Conservation (phyloP, 2,888 invertebrate species). For the Xanthorhoe designata region DNA sequence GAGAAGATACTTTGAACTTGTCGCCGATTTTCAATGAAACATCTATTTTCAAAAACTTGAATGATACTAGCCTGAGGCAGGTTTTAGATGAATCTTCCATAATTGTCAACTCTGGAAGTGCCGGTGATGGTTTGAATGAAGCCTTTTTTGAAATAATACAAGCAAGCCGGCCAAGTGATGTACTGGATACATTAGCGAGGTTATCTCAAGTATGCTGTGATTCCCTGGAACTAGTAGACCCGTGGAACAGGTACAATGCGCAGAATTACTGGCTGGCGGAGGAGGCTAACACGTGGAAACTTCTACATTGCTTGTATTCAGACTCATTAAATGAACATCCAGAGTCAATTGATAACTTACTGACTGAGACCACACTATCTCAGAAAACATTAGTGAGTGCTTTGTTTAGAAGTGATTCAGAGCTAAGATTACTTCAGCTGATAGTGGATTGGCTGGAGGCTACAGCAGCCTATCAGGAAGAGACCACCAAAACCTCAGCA, state of each 20-base stretch:
- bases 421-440: conserved; percentile 90
- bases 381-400: conserved; percentile 72
- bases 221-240: conserved; percentile 82
- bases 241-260: conserved; percentile 79
- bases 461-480: conserved; percentile 93
- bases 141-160: conserved; percentile 81
- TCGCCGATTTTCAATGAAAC: conserved; percentile 80
- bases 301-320: conserved; percentile 92
- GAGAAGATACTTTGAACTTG: conserved; percentile 76
- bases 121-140: conserved; percentile 71
- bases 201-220: conserved; percentile 88
- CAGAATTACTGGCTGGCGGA: conserved; percentile 88
- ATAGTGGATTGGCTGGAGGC: conserved; percentile 97
- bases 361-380: conserved; percentile 72
- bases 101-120: conserved; percentile 60
- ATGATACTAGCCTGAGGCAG: conserved; percentile 78
- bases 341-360: conserved; percentile 77
- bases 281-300: conserved; percentile 95
- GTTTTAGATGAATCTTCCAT: conserved; percentile 77
- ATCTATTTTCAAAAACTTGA: conserved; percentile 77
- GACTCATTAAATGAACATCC: conserved; percentile 89
- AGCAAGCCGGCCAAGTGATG: conserved; percentile 75
- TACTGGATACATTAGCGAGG: conserved; percentile 87
- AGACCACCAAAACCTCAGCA: conserved; percentile 73
- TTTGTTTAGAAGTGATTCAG: conserved; percentile 80